Evolutionary conservation across 2,113 vertebrate genomes (phyloP), one percentile per base, ranked within the genome.

Genomic region (Pseudopodoces humilis): DNA sequence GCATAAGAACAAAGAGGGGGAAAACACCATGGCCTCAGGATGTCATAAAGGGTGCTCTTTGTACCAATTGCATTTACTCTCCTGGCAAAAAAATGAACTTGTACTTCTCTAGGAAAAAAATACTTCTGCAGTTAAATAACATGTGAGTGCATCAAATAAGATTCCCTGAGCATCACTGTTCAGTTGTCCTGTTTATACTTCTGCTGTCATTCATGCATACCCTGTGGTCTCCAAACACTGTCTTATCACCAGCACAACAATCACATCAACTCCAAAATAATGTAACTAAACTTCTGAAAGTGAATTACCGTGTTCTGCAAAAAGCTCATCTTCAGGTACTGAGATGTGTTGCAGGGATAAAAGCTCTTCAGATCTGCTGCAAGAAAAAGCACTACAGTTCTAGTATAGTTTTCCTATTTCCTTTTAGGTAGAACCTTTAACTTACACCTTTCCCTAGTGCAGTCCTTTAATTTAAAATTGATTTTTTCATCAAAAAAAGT

Each of bases 391-490:
- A 69, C 25, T 62, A 50, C 20, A 55, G 46, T 41, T 72, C 12
- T 65, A 25, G 2, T 20, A 67, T 10, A 64, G 33, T 84, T 95
- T 87, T 88, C 64, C 31, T 63, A 55, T 76, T 82, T 92, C 58
- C 53, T 92, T 86, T 85, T 76, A 88, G 53, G 44, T 37, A 88
- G 63, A 90, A 76, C 4, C 58, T 83, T 41, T 86, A 93, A 90
- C 83, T 49, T 69, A 63, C 33, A 50, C 13, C 27, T 80, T 68
- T 95, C 56, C 76, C 78, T 87, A 68, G 67, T n/a, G 50, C 63
- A 83, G 68, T 71, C 59, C 44, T 96, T 97, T 95, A 94, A 97
- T 95, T 87, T 81, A 91, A 91, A 93, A 86, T 95, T 95, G 19
- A 96, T 97, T 97, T 87, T 75, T 53, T 93, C 85, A 91, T 88